phyloP scores from a whole-genome alignment of 2,113 vertebrate species.

The Leucopternis melanops region DNA sequence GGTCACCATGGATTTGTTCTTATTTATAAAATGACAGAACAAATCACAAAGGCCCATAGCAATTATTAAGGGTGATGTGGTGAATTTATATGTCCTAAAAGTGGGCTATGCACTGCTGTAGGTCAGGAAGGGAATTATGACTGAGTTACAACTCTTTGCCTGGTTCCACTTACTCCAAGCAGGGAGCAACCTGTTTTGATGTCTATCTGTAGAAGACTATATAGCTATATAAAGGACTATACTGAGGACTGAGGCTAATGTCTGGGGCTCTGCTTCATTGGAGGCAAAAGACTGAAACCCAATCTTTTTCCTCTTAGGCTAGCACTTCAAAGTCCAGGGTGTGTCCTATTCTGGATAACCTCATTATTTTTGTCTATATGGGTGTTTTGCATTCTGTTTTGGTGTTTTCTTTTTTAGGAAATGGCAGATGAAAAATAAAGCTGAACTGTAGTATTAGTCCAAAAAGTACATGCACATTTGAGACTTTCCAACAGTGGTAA shows the following conservation, averaged over 20 bases:
- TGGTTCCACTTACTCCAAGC: not conserved
- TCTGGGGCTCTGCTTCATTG: not conserved
- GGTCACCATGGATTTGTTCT: not conserved
- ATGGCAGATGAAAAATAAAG: not conserved
- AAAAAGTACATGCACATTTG: not conserved
- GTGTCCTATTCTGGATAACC: not conserved
- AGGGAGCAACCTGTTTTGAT: not conserved
- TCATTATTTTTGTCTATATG: not conserved
- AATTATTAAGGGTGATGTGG: conserved; percentile 19
- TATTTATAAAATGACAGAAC: conserved; percentile 16
- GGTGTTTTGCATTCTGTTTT: not conserved
- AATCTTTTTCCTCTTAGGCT: not conserved
- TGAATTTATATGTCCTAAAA: conserved; percentile 12
- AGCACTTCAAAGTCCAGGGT: not conserved
- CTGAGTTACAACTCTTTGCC: not conserved
- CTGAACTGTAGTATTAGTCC: not conserved
- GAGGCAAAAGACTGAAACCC: not conserved
- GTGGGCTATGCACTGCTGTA: not conserved
- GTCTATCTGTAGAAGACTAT: not conserved
- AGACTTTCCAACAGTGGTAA: not conserved
- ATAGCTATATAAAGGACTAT: not conserved
- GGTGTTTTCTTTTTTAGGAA: not conserved
- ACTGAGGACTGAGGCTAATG: not conserved
- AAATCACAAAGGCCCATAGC: conserved; percentile 34
- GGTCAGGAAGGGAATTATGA: not conserved